Percentiles rank a stretch among this genome's conserved stretches.
phyloP scores from a whole-genome alignment of 2,888 invertebrate genomes.

The Archaeoteleia sp. region DNA sequence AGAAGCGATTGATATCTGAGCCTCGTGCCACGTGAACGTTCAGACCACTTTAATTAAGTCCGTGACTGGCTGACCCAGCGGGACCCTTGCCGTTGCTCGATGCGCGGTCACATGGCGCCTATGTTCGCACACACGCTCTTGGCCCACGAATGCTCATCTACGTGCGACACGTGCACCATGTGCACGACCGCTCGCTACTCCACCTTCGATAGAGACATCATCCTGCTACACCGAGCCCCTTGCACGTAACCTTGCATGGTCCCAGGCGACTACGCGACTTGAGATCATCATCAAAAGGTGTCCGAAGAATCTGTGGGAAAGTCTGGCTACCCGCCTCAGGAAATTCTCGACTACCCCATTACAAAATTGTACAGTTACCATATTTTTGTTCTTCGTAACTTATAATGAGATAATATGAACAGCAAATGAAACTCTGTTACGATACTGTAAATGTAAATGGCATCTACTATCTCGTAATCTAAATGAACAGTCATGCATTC shows the following conservation, averaged over 20 bases:
- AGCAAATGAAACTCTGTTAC: too few relatives aligned
- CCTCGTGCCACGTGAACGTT: slow-evolving; percentile 68
- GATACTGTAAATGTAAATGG: too few relatives aligned
- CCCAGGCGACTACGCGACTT: slow-evolving; percentile 39
- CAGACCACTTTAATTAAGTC: slow-evolving; percentile 73
- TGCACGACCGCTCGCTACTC: slow-evolving; percentile 54
- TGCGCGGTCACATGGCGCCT: slow-evolving; percentile 65
- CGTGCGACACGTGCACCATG: slow-evolving; percentile 46
- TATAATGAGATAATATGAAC: too few relatives aligned
- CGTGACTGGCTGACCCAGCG: slow-evolving; percentile 72
- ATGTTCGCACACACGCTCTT: slow-evolving; percentile 53
- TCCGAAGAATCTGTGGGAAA: slow-evolving; percentile 49
- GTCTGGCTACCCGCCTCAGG: slow-evolving; percentile 18
- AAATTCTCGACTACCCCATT: too few relatives aligned
- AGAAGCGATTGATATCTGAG: slow-evolving; percentile 72
- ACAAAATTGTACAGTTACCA: too few relatives aligned
- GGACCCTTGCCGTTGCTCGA: slow-evolving; percentile 64
- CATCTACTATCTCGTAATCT: too few relatives aligned
- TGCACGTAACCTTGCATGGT: slow-evolving; percentile 57
- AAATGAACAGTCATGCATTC: too few relatives aligned
- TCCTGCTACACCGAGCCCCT: slow-evolving; percentile 57
- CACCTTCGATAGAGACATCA: slow-evolving; percentile 72
- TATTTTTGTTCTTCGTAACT: too few relatives aligned
- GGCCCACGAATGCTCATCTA: slow-evolving; percentile 48
- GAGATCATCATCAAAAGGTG: slow-evolving; percentile 47